Evolutionary conservation across 1,140 invertebrate species (phyloP), one percentile per base, ranked within the genome.

Genomic region (Aricia agestis): DNA sequence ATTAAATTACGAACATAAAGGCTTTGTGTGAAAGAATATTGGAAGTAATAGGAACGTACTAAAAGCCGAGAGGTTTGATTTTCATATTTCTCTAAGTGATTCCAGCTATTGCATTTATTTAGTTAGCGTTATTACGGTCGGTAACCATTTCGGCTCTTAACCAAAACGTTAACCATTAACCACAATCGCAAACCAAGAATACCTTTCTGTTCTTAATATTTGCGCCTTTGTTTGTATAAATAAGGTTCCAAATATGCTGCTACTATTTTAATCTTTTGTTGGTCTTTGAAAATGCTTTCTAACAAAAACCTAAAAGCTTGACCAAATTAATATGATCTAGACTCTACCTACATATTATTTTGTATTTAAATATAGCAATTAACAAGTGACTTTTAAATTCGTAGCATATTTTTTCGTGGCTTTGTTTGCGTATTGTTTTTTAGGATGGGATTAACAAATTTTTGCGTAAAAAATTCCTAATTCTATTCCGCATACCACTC

Each of bases 71-170:
- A 63, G 17, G 59, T 19, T 5, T 63, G 5, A 63, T 63, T 63
- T 63, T 63, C 59, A 63, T 63, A 63, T 63, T 63, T 63, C 58
- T 59, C 59, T 63, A 63, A 63, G 59, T 63, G 59, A 63, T 63
- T 63, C 19, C 7, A 6, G 59, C 59, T 63, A 25, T 63, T 63
- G 59, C 59, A 5, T 59, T 17, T 18, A 19, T 19, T 25, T 17
- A 11, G 59, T 25, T 63, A n/a, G 58, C 6, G 11, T 52, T 63
- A 25, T 63, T 63, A 63, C 59, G 59, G 59, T 52, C 45, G 13
- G 45, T 52, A 52, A 52, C 45, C 45, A 15, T 52, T 52, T 52
- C 13, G 45, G 45, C 45, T 52, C 45, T 52, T 52, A 52, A 52
- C 45, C 45, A 10, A 52, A 52, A 52, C 45, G 13, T 15, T 52